These are phyloP conservation scores for Lasiurus cinereus DNA, from an alignment of 2,113 vertebrate genomes.

Conservation along the genomic window DNA sequence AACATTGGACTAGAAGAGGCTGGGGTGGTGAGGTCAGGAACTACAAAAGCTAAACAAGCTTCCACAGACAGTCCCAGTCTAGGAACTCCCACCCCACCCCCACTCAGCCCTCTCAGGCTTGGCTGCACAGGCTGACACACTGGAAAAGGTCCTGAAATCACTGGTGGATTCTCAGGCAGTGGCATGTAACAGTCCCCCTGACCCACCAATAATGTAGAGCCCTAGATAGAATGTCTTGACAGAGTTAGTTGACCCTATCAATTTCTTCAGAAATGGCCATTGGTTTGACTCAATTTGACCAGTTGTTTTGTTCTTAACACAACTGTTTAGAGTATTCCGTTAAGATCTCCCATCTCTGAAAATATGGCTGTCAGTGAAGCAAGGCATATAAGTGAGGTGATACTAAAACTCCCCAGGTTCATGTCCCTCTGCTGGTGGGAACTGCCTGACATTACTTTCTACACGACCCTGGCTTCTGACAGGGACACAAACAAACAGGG, in stretches of 20 bases:
- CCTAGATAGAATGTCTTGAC: constrained; percentile 67
- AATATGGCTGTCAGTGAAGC: constrained; percentile 11
- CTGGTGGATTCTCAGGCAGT: neutral
- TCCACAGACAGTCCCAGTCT: neutral
- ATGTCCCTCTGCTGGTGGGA: constrained; percentile 61
- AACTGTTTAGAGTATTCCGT: constrained; percentile 59
- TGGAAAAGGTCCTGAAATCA: neutral
- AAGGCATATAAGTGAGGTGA: neutral
- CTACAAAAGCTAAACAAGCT: neutral
- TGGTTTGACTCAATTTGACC: constrained; percentile 61
- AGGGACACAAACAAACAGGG: neutral
- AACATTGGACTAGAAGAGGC: neutral
- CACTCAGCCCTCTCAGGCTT: neutral
- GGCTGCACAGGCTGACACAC: neutral
- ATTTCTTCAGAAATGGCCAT: constrained; percentile 60
- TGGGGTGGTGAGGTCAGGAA: neutral
- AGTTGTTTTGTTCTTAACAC: constrained; percentile 62
- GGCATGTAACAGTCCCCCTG: neutral
- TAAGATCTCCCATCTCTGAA: constrained; percentile 6
- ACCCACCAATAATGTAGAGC: constrained; percentile 41
- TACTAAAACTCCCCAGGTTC: constrained; percentile 44
- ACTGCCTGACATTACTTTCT: constrained; percentile 10
- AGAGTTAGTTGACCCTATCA: constrained; percentile 70
- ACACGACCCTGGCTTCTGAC: constrained; percentile 18
- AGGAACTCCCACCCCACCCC: no score